Percentiles rank a stretch among this genome's conserved stretches.
Evolutionary conservation across 2,113 vertebrate genomes (phyloP).

Genomic region (Pongo pygmaeus): DNA sequence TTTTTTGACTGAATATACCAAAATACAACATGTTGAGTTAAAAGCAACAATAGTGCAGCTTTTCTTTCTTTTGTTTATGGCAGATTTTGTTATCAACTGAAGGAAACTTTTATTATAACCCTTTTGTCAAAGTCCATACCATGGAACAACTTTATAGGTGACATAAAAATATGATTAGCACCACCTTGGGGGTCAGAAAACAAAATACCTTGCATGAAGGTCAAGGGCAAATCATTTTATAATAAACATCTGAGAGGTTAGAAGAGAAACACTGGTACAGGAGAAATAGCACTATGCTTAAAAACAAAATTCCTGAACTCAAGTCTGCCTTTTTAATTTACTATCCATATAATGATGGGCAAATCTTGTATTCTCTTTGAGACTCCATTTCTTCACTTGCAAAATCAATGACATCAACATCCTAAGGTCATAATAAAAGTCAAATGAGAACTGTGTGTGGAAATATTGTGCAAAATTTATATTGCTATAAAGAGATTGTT

Average conservation of each 20-base stretch:
- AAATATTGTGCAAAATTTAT: not conserved
- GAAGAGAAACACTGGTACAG: not conserved
- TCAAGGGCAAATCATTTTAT: not conserved
- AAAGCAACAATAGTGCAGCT: not conserved
- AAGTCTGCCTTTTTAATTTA: not conserved
- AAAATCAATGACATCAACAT: not conserved
- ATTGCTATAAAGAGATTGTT: not conserved
- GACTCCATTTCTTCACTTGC: not conserved
- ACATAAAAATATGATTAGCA: not conserved
- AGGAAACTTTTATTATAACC: not conserved
- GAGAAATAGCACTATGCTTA: not conserved
- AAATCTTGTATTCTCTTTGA: conserved; percentile 7
- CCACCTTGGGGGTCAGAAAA: not conserved
- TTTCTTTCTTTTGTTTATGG: not conserved
- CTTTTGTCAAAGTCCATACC: not conserved
- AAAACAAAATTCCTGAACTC: not conserved
- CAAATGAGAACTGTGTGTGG: not conserved
- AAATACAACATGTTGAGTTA: not conserved
- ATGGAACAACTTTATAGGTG: not conserved
- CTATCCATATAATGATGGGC: not conserved
- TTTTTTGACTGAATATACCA: not conserved
- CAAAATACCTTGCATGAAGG: not conserved
- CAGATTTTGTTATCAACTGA: not conserved
- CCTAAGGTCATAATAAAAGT: not conserved
- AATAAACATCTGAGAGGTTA: not conserved